A percentile compares a stretch with the other conserved stretches of the same genome.
These are phyloP conservation scores for Gastrophryne carolinensis DNA, from an alignment of 2,797 vertebrate genomes.

Conservation along the genomic window DNA sequence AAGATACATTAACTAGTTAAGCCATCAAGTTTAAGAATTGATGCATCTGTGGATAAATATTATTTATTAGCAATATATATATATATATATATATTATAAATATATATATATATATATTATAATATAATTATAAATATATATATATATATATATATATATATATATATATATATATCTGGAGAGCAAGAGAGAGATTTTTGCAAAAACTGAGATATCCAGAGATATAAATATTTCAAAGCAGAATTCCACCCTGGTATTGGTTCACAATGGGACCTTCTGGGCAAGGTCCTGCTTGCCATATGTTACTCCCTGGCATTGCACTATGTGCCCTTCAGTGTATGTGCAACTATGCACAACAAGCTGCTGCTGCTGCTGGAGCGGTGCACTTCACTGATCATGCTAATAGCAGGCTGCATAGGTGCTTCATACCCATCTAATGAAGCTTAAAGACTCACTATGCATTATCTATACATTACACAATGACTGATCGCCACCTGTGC, in stretches of 20 bases:
- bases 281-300: slow-evolving; percentile 10
- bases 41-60: no score
- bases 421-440: no score
- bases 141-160: not conserved
- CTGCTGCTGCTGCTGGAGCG: not conserved
- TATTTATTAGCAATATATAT: no score
- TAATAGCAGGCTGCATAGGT: not conserved
- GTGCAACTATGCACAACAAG: not conserved
- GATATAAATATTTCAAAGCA: slow-evolving; percentile 19
- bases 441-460: not conserved
- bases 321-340: not conserved
- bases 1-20: no score
- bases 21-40: no score
- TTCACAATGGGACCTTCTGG: slow-evolving; percentile 10
- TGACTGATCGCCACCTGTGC: not conserved
- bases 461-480: not conserved
- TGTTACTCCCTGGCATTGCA: slow-evolving; percentile 7
- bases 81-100: not conserved
- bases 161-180: not conserved
- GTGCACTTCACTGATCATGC: not conserved
- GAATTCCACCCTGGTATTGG: slow-evolving; percentile 1
- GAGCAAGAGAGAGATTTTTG: not conserved
- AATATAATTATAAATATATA: not conserved
- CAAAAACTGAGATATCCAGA: not conserved
- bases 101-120: not conserved